Base-by-base conservation (phyloP, 2,113 vertebrate genomes). In the Nyctibius bracteatus region DNA sequence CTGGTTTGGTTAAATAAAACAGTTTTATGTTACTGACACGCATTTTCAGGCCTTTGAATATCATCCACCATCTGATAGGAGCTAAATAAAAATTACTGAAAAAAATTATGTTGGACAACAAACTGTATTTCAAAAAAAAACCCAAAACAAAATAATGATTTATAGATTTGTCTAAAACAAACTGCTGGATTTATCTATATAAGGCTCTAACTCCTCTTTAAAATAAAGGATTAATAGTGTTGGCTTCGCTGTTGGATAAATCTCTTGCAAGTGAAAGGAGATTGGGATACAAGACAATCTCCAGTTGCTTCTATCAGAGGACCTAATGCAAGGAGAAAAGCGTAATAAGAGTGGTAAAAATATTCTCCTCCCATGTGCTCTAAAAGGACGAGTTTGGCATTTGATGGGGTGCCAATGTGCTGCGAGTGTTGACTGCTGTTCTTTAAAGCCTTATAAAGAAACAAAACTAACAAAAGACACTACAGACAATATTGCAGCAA, bases 381-480 rank as follows among this genome's bases (percentile, higher is more conserved):
- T 63, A 28, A 72, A 90, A 92, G 72, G 59, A 90, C 0, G 8
- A 51, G 25, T 82, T 86, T 94, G 94, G 78, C 80, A 95, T 91
- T 88, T 84, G 81, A 93, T 84, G 44, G 54, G 62, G 84, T 95
- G 91, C 92, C 96, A 96, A 20, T 72, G 90, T 58, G 70, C 94
- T 89, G 72, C 61, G 73, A 96, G 86, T 94, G 88, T 94, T 95
- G 94, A 95, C 87, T 96, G 96, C 81, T 81, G 59, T 61, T 96
- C 90, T 90, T 86, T 82, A 95, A 96, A 92, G 84, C 94, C 95
- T 95, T 97, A 97, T 97, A 97, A 97, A 97, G 96, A 96, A 96
- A 78, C 92, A 96, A 96, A 97, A 66, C 68, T 84, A 95, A 95
- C 81, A 94, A 94, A 97, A 96, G 95, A 49, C 86, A 21, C 46